These are phyloP conservation scores for Calliopum simillimum DNA, from an alignment of 2,888 invertebrate species.

Conservation along the genomic window DNA sequence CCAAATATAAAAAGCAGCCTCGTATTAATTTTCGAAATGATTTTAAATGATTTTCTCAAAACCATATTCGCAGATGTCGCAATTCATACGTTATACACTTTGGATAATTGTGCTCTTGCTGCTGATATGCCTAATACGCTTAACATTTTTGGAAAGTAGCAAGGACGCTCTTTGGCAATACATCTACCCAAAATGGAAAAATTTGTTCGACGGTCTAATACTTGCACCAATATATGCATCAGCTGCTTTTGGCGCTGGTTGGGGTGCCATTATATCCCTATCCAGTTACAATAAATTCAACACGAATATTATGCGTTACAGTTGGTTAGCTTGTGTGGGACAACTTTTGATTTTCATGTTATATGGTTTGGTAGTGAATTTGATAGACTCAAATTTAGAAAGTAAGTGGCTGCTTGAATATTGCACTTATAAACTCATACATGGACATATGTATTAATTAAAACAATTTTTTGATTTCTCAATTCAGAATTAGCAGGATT, in stretches of 20 bases:
- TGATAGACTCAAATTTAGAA: constrained; percentile 73
- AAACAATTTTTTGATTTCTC: neutral
- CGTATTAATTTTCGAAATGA: too few relatives aligned
- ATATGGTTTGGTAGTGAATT: constrained; percentile 76
- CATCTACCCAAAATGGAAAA: constrained; percentile 32
- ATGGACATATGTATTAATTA: too few relatives aligned
- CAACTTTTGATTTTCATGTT: constrained; percentile 54
- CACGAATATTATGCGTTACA: constrained; percentile 72
- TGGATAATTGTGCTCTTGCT: constrained; percentile 48
- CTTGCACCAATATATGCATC: constrained; percentile 61
- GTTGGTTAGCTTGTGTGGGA: constrained; percentile 56
- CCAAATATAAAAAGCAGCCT: too few relatives aligned
- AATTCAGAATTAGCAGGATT: constrained; percentile 29
- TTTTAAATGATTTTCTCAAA: too few relatives aligned
- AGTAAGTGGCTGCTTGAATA: constrained; percentile 35
- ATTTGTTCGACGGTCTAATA: constrained; percentile 22
- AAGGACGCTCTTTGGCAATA: constrained; percentile 42
- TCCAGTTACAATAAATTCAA: constrained; percentile 84
- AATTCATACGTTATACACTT: constrained; percentile 51
- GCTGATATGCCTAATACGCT: constrained; percentile 51
- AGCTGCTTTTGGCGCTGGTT: constrained; percentile 87
- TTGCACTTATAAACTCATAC: too few relatives aligned
- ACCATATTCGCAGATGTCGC: constrained; percentile 52
- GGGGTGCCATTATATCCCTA: constrained; percentile 85
- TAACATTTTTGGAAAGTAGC: constrained; percentile 56